Evolutionary conservation across 2,797 vertebrate species (phyloP).

Genomic region (Acrossocheilus fasciatus): DNA sequence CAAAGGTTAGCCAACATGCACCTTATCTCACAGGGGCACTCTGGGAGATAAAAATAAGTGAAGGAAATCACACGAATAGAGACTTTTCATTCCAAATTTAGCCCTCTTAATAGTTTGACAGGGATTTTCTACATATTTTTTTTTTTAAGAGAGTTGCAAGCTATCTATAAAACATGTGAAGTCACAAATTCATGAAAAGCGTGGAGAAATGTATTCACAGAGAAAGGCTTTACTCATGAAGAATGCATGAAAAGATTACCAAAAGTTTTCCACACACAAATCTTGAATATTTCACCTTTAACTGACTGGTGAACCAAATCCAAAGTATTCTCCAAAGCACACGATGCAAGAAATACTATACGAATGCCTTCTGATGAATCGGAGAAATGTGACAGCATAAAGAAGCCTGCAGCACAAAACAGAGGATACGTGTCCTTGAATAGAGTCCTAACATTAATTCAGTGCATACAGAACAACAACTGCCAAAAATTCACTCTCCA

Average conservation of each 20-base stretch:
- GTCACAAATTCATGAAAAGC: slow-evolving; percentile 7
- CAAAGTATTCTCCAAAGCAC: slow-evolving; percentile 27
- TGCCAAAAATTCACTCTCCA: slow-evolving; percentile 35
- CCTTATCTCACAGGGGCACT: slow-evolving; percentile 62
- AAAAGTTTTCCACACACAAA: slow-evolving; percentile 22
- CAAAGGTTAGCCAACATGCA: slow-evolving; percentile 66
- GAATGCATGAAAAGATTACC: slow-evolving; percentile 19
- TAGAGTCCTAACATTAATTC: slow-evolving; percentile 20
- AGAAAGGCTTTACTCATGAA: neutral
- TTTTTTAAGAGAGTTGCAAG: slow-evolving; percentile 19
- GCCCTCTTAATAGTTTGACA: slow-evolving; percentile 66
- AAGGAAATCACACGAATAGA: slow-evolving; percentile 53
- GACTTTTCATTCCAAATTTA: slow-evolving; percentile 68
- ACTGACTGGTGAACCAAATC: slow-evolving; percentile 28
- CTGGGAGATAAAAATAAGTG: slow-evolving; percentile 25
- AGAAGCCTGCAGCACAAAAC: slow-evolving; percentile 7
- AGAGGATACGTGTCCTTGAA: slow-evolving; percentile 31
- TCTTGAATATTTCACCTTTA: slow-evolving; percentile 29
- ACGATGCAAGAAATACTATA: slow-evolving; percentile 5
- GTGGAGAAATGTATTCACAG: neutral
- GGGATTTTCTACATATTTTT: slow-evolving; percentile 15
- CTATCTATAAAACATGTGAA: slow-evolving; percentile 33
- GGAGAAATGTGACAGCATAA: neutral
- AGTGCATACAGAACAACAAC: slow-evolving; percentile 23
- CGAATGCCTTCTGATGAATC: slow-evolving; percentile 10